Percentiles rank a stretch among this genome's conserved stretches.
Evolutionary conservation across 1,140 invertebrate genomes (phyloP).

Genomic region (Cephus cinctus): DNA sequence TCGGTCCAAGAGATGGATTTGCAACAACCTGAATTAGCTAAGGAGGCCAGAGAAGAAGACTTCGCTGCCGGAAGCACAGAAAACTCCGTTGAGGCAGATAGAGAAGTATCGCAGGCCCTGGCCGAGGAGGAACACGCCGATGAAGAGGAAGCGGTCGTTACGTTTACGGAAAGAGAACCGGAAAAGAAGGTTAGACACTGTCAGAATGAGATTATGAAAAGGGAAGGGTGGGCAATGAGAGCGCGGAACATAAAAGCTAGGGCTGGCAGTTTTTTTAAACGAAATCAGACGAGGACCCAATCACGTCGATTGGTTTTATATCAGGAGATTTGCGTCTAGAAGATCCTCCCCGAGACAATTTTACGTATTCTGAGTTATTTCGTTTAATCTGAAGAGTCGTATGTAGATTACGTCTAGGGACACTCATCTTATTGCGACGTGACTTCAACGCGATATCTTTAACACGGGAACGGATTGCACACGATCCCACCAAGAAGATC

Average conservation of each 20-base stretch:
- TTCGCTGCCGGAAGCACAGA: not conserved
- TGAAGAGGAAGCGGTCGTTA: slow-evolving; percentile 23
- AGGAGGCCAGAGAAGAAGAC: slow-evolving; percentile 19
- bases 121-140: slow-evolving; percentile 10
- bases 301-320: slow-evolving; percentile 29
- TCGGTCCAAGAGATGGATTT: not conserved
- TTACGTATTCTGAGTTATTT: no score
- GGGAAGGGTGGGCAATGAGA: slow-evolving; percentile 23
- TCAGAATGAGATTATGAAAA: slow-evolving; percentile 16
- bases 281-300: slow-evolving; percentile 13
- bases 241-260: slow-evolving; percentile 19
- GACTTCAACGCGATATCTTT: no score
- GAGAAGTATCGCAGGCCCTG: slow-evolving; percentile 17
- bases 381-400: no score
- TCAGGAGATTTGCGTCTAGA: slow-evolving; percentile 39
- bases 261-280: slow-evolving; percentile 19
- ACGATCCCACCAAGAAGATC: no score
- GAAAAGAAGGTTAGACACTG: slow-evolving; percentile 49
- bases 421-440: no score
- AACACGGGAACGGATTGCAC: no score
- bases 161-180: slow-evolving; percentile 22
- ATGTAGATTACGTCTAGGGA: no score
- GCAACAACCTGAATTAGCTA: slow-evolving; percentile 19
- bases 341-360: no score
- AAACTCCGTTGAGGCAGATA: not conserved